Percentiles rank a stretch among this genome's conserved stretches.
phyloP scores from a whole-genome alignment of 2,113 vertebrate genomes.

The Colius striatus region DNA sequence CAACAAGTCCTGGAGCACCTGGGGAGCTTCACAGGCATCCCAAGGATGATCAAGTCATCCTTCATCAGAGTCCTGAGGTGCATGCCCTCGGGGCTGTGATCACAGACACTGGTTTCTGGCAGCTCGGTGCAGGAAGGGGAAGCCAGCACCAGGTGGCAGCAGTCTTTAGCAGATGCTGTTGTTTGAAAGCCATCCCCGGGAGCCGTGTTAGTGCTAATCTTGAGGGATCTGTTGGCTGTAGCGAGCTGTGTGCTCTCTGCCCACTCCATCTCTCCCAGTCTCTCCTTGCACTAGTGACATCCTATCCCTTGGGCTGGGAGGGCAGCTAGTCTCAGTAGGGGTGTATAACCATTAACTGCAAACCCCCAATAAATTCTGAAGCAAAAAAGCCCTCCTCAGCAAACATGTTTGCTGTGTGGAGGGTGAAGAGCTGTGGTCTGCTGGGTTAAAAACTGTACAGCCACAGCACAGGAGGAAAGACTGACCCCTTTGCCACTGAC shows the following conservation, averaged over 20 bases:
- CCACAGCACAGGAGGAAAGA: neutral
- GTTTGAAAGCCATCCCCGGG: neutral
- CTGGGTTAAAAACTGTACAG: neutral
- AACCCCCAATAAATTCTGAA: neutral
- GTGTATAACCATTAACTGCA: neutral
- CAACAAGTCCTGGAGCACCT: neutral
- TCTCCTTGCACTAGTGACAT: neutral
- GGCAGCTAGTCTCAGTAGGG: neutral
- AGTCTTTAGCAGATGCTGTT: conserved; percentile 10
- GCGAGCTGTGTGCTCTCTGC: accelerated
- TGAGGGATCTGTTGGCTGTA: neutral
- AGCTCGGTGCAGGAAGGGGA: neutral
- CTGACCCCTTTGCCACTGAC: neutral
- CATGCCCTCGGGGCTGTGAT: neutral
- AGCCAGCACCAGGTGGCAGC: conserved; percentile 46
- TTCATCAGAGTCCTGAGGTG: neutral
- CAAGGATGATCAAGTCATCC: neutral
- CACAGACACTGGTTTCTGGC: accelerated
- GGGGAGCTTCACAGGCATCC: neutral
- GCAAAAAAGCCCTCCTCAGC: neutral
- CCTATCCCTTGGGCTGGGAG: neutral
- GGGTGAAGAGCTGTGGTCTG: neutral
- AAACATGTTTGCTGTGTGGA: accelerated
- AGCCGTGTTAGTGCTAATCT: accelerated
- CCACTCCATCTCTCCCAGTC: neutral